Evolutionary conservation across 2,797 vertebrate genomes (phyloP).

Genomic region (Hydrophis major): DNA sequence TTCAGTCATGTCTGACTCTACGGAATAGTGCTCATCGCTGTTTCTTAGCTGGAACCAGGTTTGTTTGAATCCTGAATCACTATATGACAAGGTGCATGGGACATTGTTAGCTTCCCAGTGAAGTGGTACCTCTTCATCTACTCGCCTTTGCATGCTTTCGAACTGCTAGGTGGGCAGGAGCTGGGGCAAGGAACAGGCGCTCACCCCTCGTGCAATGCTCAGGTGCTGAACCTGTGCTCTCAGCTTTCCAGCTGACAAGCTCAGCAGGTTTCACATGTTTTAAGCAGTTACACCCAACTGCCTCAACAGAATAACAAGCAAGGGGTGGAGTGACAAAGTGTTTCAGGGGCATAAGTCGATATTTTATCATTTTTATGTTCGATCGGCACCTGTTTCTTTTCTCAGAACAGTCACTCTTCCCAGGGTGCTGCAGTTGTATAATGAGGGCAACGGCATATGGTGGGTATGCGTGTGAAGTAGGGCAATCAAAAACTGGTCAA

Average conservation of each 20-base stretch:
- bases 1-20: neutral
- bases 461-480: neutral
- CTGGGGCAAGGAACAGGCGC: neutral
- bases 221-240: neutral
- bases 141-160: neutral
- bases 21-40: neutral
- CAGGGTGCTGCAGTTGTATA: neutral
- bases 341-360: neutral
- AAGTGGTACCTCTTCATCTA: neutral
- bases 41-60: neutral
- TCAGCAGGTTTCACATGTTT: neutral
- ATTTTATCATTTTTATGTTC: neutral
- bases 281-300: neutral
- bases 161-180: neutral
- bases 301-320: neutral
- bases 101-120: neutral
- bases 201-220: neutral
- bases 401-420: neutral
- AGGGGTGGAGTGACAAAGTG: neutral
- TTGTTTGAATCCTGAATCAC: neutral
- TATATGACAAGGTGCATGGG: neutral
- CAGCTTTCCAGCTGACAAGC: neutral
- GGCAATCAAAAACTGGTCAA: neutral
- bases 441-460: neutral
- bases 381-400: neutral